Conservation (phyloP, 2,113 vertebrate genomes). For the Lepidothrix coronata region DNA sequence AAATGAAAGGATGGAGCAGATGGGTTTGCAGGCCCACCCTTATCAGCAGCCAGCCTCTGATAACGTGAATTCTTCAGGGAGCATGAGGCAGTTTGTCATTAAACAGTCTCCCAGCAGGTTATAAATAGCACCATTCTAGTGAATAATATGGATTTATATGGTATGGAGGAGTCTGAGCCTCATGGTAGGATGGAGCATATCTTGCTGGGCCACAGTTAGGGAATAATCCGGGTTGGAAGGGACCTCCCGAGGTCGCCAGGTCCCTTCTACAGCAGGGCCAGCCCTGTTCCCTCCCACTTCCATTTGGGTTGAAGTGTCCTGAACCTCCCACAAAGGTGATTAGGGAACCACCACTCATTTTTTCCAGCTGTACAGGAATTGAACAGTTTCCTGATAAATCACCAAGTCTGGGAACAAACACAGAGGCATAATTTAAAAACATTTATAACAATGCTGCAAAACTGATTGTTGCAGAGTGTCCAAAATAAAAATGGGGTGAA, state of each 20-base stretch:
- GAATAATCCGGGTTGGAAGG: background rate
- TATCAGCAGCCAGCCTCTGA: constrained; percentile 53
- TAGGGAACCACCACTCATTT: accelerated
- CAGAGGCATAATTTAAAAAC: background rate
- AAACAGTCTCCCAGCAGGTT: constrained; percentile 31
- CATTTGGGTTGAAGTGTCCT: background rate
- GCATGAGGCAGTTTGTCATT: constrained; percentile 25
- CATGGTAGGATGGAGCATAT: accelerated
- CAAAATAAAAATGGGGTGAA: background rate
- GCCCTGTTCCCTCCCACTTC: background rate
- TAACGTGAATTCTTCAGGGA: constrained; percentile 46
- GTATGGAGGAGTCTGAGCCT: background rate
- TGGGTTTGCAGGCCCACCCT: constrained; percentile 15
- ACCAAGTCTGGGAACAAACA: background rate
- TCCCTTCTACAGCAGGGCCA: background rate
- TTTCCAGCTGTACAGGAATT: background rate
- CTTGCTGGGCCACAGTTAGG: background rate
- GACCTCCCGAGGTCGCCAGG: accelerated
- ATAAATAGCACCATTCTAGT: constrained; percentile 39
- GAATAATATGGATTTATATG: constrained; percentile 54
- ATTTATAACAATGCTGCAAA: background rate
- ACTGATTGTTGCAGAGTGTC: background rate
- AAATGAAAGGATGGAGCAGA: background rate
- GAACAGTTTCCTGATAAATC: background rate
- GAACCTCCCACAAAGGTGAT: background rate